Evolutionary conservation across 2,888 invertebrate species (phyloP), one percentile per base, ranked within the genome.

Genomic region (Malthinus flaveolus): DNA sequence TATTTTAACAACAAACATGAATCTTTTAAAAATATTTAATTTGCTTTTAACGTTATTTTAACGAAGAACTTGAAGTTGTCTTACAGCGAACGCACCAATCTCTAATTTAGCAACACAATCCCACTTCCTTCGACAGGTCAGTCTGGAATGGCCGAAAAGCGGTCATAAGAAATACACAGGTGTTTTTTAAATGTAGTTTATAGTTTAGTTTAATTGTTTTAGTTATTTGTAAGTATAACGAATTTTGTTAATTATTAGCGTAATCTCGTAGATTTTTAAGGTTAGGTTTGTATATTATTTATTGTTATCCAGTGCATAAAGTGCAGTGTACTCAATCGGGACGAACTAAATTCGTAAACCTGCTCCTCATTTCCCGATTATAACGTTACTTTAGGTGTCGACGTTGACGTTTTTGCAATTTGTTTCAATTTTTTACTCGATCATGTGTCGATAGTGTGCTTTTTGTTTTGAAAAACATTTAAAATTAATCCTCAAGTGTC

Each of bases 81-180:
- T 15, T 12, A 15, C 13, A 10, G 12, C 13, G 23, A 42, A 42
- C 8, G 63, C 61, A 54, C 68, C 55, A 62, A 66, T 56, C 68
- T 68, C 65, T 64, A 65, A 34, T 49, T 47, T 66, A 63, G 62
- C 61, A 60, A 66, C 73, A 68, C 72, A 73, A 73, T 77, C 77
- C 78, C 76, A 78, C 77, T 77, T 77, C 75, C 73, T 75, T 67
- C 73, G 69, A 71, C 77, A 76, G 78, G 78, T 79, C 79, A 78
- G 75, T 75, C 78, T 75, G 78, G 78, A 78, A 78, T 75, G 78
- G 75, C 77, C 75, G 78, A 77, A 79, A 79, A 79, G 78, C 78
- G 78, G 79, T 79, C 79, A 78, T 75, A 71, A 76, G 70, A 72
- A 74, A 73, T 75, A 76, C 77, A 78, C 78, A 78, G 78, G 78